These are phyloP conservation scores for Ichneumoninae sp. DNA, from an alignment of 2,888 invertebrate genomes.

Conservation along the genomic window DNA sequence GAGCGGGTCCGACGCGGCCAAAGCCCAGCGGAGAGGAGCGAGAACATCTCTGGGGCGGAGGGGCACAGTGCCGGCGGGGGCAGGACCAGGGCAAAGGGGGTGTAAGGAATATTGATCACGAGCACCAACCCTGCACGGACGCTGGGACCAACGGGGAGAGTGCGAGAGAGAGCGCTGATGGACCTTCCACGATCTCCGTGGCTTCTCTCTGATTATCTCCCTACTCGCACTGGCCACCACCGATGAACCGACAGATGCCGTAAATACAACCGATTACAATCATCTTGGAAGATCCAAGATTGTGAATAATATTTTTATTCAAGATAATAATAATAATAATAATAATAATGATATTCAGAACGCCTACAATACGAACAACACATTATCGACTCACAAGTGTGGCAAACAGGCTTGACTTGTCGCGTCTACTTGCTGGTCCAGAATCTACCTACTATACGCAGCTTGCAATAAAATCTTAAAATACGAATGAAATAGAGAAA, in stretches of 20 bases:
- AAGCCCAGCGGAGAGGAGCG: slow-evolving; percentile 13
- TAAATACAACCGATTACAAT: slow-evolving; percentile 77
- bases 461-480: too few species aligned
- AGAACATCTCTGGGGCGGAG: slow-evolving; percentile 63
- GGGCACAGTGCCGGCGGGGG: slow-evolving; percentile 77
- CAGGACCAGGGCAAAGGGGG: slow-evolving; percentile 82
- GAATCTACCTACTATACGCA: too few species aligned
- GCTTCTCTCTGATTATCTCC: slow-evolving; percentile 62
- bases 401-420: too few species aligned
- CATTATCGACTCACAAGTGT: too few species aligned
- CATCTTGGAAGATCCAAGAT: slow-evolving; percentile 40
- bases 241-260: slow-evolving; percentile 81
- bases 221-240: slow-evolving; percentile 74
- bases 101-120: slow-evolving; percentile 84
- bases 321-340: too few species aligned
- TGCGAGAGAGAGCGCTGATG: slow-evolving; percentile 47
- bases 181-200: slow-evolving; percentile 62
- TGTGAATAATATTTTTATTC: not conserved
- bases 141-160: slow-evolving; percentile 39
- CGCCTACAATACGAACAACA: too few species aligned
- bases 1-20: slow-evolving; percentile 51
- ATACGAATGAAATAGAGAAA: too few species aligned
- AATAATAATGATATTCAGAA: not conserved
- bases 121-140: slow-evolving; percentile 72
- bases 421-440: too few species aligned